Conservation (phyloP, 2,888 invertebrate species). For the Drosophila basisetae region DNA sequence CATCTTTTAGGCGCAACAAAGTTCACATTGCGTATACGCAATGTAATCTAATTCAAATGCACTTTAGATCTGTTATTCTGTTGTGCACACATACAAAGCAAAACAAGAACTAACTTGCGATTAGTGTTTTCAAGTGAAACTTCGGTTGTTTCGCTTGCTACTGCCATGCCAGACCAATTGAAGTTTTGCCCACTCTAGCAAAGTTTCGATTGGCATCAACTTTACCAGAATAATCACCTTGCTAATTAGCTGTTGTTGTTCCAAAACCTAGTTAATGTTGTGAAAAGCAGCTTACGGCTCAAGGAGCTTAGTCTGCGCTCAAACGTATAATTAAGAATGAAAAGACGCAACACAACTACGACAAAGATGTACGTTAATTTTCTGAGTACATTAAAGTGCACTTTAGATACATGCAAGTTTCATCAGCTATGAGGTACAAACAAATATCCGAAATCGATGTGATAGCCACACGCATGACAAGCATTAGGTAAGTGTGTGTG, state of each 20-base stretch:
- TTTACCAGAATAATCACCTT: constrained; percentile 5
- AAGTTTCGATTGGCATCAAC: constrained; percentile 17
- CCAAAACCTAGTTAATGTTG: neutral
- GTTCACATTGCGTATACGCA: constrained; percentile 19
- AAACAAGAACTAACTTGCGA: neutral
- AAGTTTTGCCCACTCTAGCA: constrained; percentile 7
- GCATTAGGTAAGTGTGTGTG: constrained; percentile 2
- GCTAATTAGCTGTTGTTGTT: constrained; percentile 22
- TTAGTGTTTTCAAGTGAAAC: neutral
- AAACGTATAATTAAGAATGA: constrained; percentile 19
- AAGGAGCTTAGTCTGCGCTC: neutral
- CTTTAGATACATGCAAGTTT: constrained; percentile 50
- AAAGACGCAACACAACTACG: constrained; percentile 8
- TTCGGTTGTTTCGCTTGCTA: neutral
- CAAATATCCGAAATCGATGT: constrained; percentile 58
- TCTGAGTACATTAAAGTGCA: constrained; percentile 50
- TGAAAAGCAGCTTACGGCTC: constrained; percentile 26
- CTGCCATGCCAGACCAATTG: constrained; percentile 3
- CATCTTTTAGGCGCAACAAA: constrained; percentile 16
- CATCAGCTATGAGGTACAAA: constrained; percentile 21
- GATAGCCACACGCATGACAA: constrained; percentile 38
- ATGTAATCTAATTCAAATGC: neutral
- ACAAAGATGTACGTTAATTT: constrained; percentile 16
- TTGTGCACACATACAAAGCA: neutral
- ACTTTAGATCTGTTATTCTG: neutral